phyloP scores from a whole-genome alignment of 2,113 vertebrate genomes.

The Callochromis pleurospilus region DNA sequence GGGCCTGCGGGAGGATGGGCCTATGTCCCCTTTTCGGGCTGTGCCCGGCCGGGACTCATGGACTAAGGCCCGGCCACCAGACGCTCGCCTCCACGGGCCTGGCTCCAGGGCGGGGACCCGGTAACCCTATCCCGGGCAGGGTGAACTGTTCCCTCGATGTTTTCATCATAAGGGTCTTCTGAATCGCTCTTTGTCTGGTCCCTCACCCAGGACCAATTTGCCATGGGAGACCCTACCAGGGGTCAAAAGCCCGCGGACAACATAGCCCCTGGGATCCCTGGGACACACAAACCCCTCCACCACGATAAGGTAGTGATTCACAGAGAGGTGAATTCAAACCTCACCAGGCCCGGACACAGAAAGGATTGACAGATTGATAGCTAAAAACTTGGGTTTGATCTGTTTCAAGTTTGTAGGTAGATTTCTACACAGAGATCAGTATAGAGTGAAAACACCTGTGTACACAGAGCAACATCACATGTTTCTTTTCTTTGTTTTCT shows the following conservation, averaged over 20 bases:
- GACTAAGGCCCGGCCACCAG: not conserved
- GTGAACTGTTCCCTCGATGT: not conserved
- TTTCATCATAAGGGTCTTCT: not conserved
- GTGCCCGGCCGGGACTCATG: fast-evolving
- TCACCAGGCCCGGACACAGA: not conserved
- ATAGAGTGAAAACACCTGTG: not conserved
- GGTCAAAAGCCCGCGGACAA: not conserved
- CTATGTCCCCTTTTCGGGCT: fast-evolving
- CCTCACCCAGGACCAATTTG: not conserved
- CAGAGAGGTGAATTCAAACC: not conserved
- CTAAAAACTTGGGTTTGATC: not conserved
- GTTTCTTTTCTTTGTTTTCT: not conserved
- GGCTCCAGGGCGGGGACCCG: not conserved
- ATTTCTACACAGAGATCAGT: not conserved
- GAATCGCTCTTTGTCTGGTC: not conserved
- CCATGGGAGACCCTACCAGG: not conserved
- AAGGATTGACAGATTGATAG: not conserved
- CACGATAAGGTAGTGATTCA: not conserved
- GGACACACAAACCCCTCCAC: not conserved
- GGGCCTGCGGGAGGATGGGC: fast-evolving
- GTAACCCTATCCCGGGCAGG: not conserved
- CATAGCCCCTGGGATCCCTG: not conserved
- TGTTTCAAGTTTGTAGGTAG: not conserved
- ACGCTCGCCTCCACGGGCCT: fast-evolving
- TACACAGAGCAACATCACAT: not conserved